Evolutionary conservation across 2,888 invertebrate species (phyloP).

Genomic region (Cremastinae sp.): DNA sequence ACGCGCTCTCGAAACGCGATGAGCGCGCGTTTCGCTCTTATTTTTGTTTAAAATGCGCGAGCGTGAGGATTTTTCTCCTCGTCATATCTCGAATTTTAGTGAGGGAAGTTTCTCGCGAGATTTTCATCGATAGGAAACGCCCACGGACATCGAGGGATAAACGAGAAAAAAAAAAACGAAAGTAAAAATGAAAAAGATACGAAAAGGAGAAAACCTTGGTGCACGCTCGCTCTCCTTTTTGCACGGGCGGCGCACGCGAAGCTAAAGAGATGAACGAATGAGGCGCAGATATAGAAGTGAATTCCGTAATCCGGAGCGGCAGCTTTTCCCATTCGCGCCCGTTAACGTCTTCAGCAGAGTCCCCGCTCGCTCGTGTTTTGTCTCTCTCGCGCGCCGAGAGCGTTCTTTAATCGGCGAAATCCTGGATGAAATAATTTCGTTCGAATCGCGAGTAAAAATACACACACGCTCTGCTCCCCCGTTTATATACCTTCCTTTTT

Average conservation of each 20-base stretch:
- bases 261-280: constrained; percentile 6
- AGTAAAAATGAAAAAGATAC: constrained; percentile 3
- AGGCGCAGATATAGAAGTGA: constrained; percentile 43
- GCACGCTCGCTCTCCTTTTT: constrained; percentile 1
- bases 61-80: neutral
- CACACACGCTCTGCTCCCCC: too few relatives aligned
- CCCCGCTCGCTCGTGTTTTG: too few relatives aligned
- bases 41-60: neutral
- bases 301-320: neutral
- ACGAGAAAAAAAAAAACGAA: constrained; percentile 20
- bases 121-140: constrained; percentile 49
- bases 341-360: constrained; percentile 28
- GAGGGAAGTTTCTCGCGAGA: neutral
- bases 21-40: too few relatives aligned
- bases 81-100: neutral
- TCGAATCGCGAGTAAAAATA: constrained; percentile 32
- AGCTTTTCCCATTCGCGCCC: constrained; percentile 14
- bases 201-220: constrained; percentile 55
- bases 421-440: constrained; percentile 49
- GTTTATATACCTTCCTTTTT: constrained; percentile 12
- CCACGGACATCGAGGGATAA: constrained; percentile 31
- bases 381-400: constrained; percentile 8
- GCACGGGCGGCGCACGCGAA: constrained; percentile 9
- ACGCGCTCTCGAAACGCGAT: too few relatives aligned
- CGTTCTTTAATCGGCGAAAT: constrained; percentile 43